phyloP scores from a whole-genome alignment of 2,113 vertebrate species.

The Scartelaos histophorus region DNA sequence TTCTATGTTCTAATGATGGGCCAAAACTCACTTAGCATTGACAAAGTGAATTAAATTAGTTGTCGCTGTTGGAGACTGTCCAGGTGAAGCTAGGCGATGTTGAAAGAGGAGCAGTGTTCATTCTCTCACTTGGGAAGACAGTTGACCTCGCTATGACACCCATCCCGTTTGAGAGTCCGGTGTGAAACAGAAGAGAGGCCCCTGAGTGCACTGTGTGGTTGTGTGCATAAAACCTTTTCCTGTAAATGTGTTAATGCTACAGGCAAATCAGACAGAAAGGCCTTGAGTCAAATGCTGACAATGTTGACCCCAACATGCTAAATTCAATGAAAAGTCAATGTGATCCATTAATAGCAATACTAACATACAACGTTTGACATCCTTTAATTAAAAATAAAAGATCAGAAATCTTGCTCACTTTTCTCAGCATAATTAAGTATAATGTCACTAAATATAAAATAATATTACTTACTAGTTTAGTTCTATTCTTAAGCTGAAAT shows the following conservation, averaged over 20 bases:
- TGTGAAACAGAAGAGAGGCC: not conserved
- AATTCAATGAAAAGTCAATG: not conserved
- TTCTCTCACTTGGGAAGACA: conserved; percentile 15
- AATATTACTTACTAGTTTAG: too few relatives aligned
- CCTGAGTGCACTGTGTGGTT: not conserved
- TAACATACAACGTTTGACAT: too few relatives aligned
- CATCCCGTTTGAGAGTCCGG: not conserved
- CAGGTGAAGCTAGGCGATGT: conserved; percentile 1
- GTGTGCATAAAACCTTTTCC: not conserved
- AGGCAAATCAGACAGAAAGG: conserved; percentile 6
- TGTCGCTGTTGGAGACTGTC: conserved; percentile 14
- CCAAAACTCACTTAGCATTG: conserved; percentile 45
- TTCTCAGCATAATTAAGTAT: too few relatives aligned
- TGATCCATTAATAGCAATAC: conserved; percentile 14
- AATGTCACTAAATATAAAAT: too few relatives aligned
- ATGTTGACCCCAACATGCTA: conserved; percentile 42
- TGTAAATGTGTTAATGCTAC: conserved; percentile 4
- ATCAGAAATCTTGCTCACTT: too few relatives aligned
- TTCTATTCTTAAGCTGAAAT: too few relatives aligned
- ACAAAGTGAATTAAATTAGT: conserved; percentile 23
- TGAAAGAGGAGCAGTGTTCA: conserved; percentile 7
- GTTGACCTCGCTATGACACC: conserved; percentile 15
- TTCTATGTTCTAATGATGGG: conserved; percentile 29
- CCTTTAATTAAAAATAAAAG: too few relatives aligned
- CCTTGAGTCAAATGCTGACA: conserved; percentile 47